A percentile compares a stretch with the other conserved stretches of the same genome.
phyloP scores from a whole-genome alignment of 1,140 invertebrate species.

The Babylonia areolata region DNA sequence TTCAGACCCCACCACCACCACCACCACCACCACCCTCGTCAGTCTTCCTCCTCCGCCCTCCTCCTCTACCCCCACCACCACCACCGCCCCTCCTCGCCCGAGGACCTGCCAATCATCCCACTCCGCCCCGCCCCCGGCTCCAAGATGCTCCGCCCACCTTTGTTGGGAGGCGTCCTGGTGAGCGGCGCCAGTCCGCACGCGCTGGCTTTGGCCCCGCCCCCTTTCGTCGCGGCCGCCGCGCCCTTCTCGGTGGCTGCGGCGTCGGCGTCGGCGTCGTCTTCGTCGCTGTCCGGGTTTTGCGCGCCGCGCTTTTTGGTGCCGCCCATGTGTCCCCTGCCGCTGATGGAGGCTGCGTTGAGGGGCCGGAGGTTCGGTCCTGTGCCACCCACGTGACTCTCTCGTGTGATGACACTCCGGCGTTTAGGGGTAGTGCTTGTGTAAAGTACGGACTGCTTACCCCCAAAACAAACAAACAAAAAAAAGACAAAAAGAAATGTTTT shows the following conservation, averaged over 20 bases:
- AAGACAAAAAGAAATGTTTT: too few relatives aligned
- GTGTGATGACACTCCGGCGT: too few relatives aligned
- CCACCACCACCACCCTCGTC: too few relatives aligned
- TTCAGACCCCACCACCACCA: neutral
- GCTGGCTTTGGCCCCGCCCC: neutral
- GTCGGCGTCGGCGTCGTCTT: too few relatives aligned
- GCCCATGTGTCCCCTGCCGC: neutral
- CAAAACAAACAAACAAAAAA: too few relatives aligned
- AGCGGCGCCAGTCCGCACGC: neutral
- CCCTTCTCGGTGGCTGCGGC: neutral
- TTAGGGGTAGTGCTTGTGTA: too few relatives aligned
- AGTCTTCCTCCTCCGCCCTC: too few relatives aligned
- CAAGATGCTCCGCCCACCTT: neutral
- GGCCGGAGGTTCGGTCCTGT: neutral
- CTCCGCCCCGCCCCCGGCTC: neutral
- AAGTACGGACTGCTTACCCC: too few relatives aligned
- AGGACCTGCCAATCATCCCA: neutral
- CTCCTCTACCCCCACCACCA: too few relatives aligned
- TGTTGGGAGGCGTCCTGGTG: neutral
- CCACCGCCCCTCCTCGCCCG: neutral
- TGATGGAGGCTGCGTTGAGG: neutral
- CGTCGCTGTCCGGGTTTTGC: neutral
- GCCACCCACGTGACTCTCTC: neutral
- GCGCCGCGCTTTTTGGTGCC: neutral
- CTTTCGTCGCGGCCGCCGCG: neutral